phyloP scores from a whole-genome alignment of 2,888 invertebrate species.

The Nymphalis urticae region DNA sequence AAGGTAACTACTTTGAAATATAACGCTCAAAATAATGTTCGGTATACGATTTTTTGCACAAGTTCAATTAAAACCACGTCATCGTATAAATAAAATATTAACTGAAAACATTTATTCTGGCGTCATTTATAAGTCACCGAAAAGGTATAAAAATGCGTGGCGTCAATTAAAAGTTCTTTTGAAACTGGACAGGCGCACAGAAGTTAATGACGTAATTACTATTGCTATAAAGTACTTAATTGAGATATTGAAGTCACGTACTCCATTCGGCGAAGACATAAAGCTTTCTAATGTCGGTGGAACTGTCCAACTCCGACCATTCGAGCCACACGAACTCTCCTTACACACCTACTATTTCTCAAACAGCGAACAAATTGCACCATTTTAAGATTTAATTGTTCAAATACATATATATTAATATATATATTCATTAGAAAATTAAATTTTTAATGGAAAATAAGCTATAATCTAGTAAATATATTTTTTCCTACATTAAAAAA shows the following conservation, averaged over 20 bases:
- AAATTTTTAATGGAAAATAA: too few relatives aligned
- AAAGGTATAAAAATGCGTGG: neutral
- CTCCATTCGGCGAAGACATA: conserved; percentile 64
- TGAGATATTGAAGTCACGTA: conserved; percentile 65
- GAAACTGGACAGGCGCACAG: conserved; percentile 2
- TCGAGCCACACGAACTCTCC: conserved; percentile 49
- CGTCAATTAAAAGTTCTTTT: conserved; percentile 5
- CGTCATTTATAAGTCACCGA: neutral
- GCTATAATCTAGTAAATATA: too few relatives aligned
- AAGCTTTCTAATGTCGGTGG: conserved; percentile 67
- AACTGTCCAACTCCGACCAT: conserved; percentile 71
- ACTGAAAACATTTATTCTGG: too few relatives aligned
- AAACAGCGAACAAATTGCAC: conserved; percentile 31
- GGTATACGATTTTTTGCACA: too few relatives aligned
- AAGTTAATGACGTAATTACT: conserved; percentile 39
- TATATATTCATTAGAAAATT: neutral
- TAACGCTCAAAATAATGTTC: too few relatives aligned
- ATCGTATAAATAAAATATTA: too few relatives aligned
- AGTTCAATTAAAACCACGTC: too few relatives aligned
- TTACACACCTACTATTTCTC: conserved; percentile 34
- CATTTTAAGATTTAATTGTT: conserved; percentile 22
- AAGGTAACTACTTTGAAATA: too few relatives aligned
- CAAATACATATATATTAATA: neutral
- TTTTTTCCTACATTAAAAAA: too few relatives aligned
- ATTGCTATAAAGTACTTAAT: conserved; percentile 51